These are phyloP conservation scores for Eremophila alpestris DNA, from an alignment of 2,797 vertebrate genomes.

Conservation along the genomic window DNA sequence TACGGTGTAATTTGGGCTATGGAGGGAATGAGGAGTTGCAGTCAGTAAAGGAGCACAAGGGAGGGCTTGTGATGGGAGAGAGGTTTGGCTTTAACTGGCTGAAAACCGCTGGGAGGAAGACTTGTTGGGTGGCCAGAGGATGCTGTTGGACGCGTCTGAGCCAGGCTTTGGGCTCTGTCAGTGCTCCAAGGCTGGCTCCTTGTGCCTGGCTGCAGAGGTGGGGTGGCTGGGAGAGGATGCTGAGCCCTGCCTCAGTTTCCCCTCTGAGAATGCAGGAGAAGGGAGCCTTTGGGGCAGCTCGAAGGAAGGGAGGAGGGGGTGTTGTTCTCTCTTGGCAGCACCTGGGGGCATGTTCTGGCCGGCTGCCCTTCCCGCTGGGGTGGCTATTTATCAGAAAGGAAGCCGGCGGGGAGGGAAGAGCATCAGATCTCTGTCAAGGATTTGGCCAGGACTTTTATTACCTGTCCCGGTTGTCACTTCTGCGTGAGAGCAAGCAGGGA, in stretches of 20 bases:
- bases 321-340: background rate
- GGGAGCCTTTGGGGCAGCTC: background rate
- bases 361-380: fast-evolving
- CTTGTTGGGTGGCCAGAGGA: background rate
- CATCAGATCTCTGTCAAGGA: background rate
- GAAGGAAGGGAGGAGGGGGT: background rate
- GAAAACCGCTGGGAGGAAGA: background rate
- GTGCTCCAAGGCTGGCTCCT: background rate
- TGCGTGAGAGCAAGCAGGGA: background rate
- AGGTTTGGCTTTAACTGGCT: background rate
- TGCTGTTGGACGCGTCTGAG: background rate
- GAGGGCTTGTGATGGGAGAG: background rate
- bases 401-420: background rate
- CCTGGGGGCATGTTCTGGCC: background rate
- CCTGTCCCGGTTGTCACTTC: constrained; percentile 42
- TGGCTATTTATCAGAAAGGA: background rate
- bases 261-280: background rate
- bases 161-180: background rate
- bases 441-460: constrained; percentile 33
- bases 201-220: background rate
- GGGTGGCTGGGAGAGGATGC: background rate
- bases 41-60: background rate
- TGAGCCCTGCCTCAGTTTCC: background rate
- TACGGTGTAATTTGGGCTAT: fast-evolving
- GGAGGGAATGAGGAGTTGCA: background rate